Conservation (phyloP, 1,140 invertebrate species). For the Penaeus chinensis region DNA sequence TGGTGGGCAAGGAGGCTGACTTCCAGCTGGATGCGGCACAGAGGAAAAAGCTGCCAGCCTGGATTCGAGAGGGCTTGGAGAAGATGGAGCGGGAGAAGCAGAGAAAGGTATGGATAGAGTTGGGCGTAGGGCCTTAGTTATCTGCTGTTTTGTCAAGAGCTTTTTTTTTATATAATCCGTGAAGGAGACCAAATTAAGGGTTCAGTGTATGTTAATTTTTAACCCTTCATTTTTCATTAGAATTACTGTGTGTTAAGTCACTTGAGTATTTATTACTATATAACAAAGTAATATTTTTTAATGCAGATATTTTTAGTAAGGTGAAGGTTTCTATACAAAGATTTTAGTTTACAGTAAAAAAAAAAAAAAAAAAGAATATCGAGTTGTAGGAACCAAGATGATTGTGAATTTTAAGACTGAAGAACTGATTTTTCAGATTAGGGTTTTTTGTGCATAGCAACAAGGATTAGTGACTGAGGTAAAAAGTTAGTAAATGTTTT, state of each 20-base stretch:
- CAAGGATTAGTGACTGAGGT: slow-evolving; percentile 43
- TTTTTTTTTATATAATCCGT: background rate
- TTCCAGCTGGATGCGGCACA: slow-evolving; percentile 82
- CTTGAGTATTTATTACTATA: too few species aligned
- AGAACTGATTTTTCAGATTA: too few species aligned
- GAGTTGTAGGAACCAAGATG: too few species aligned
- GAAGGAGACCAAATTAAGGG: slow-evolving; percentile 62
- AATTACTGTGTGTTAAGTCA: too few species aligned
- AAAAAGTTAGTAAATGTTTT: slow-evolving; percentile 60
- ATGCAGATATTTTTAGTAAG: too few species aligned
- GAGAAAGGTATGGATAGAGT: slow-evolving; percentile 75
- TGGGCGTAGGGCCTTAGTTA: slow-evolving; percentile 72
- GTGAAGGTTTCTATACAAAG: too few species aligned
- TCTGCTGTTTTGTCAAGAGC: slow-evolving; percentile 46
- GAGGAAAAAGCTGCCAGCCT: slow-evolving; percentile 89
- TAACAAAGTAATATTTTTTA: too few species aligned
- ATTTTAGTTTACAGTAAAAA: too few species aligned
- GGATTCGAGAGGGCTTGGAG: slow-evolving; percentile 95
- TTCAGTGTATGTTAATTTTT: slow-evolving; percentile 40
- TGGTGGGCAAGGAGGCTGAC: slow-evolving; percentile 41
- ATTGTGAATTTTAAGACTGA: too few species aligned
- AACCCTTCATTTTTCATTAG: background rate
- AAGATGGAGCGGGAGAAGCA: slow-evolving; percentile 97
- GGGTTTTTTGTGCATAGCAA: too few species aligned
- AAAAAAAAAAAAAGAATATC: too few species aligned